Evolutionary conservation across 2,888 invertebrate genomes (phyloP), one percentile per base, ranked within the genome.

Genomic region (Idaea biselata): DNA sequence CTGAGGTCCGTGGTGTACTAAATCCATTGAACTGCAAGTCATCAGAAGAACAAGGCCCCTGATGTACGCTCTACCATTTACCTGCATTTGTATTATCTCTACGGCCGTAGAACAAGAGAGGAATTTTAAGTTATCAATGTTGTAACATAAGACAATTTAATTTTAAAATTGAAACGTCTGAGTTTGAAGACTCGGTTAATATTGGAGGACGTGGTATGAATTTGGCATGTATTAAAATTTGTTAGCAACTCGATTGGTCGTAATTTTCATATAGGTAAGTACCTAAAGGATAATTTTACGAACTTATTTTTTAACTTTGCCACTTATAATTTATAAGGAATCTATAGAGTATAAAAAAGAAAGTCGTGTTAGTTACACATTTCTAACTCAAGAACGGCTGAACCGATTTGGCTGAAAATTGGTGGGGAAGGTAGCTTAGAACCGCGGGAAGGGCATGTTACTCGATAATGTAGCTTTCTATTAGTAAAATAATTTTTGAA

Each of bases 141-240:
- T 44, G 44, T 44, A 44, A 44, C 44, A 14, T 44, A 44, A 44
- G 44, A 44, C 44, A 44, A 44, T 44, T 44, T 44, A 44, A 44
- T 44, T 44, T 44, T 44, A 44, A 44, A 44, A 44, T 44, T 44
- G 44, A 44, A 44, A 44, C 44, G 44, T 44, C 44, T 44, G 44
- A 8, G 8, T 14, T 8, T 44, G 44, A 44, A 44, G 5, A 14
- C 11, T 44, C 44, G 44, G 44, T 44, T 44, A 8, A 44, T 44
- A 44, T 44, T 44, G 44, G 8, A 44, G 44, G 11, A 44, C 44
- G 44, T 44, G 44, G 14, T 44, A 44, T 44, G 44, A 44, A 44
- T 44, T 44, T 44, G 44, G 44, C 11, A 44, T 44, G 11, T 44
- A 44, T 14, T 44, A 32, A 32, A 1, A 44, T 44, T 44, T 25